Base-by-base conservation (phyloP, 2,113 vertebrate species). In the Rhizomys pruinosus region DNA sequence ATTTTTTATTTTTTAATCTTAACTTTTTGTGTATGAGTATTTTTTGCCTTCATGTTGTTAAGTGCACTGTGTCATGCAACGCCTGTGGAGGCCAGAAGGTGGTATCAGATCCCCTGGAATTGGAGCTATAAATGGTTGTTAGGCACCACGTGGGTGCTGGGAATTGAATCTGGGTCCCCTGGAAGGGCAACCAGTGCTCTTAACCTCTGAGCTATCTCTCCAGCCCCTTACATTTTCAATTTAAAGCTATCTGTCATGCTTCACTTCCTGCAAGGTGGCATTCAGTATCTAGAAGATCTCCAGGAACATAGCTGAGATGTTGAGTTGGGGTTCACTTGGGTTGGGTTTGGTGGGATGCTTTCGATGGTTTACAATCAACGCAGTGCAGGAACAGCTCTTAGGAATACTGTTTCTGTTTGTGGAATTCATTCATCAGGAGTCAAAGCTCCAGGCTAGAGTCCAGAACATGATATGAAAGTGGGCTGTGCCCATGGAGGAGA, bases 391-490 rank as follows among this genome's bases (percentile, higher is more conserved):
- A 59, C 13, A 13, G 22, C 47, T 72, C 66, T 78, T n/a, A 63
- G 19, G 12, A 82, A 55, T 16, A 34, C 37, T 11, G 12, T 55
- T 55, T 7, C 22, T 64, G 47, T 72, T 76, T 4, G 25, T 39
- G 20, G 7, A 44, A 27, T 13, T 27, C 44, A 81, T 37, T 19
- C 6, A 47, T 39, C 52, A 1, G 8, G 74, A 86, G 25, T 61
- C 13, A 34, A 68, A 79, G 42, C 11, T 44, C 5, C 23, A 23
- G 66, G 3, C 20, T 42, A 34, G 55, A n/a, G n/a, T 11, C 27
- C 8, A 7, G 0, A 8, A 10, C 29, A 10, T 0, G 13, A 13
- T 5, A 9, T 0, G n/a, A 90, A 63, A 27, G 19, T 20, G 52
- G 85, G 10, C 39, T 55, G n/a, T 15, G 73, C 39, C 8, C 25